Base-by-base conservation (phyloP, 2,888 invertebrate species). In the Tenthredo notha region DNA sequence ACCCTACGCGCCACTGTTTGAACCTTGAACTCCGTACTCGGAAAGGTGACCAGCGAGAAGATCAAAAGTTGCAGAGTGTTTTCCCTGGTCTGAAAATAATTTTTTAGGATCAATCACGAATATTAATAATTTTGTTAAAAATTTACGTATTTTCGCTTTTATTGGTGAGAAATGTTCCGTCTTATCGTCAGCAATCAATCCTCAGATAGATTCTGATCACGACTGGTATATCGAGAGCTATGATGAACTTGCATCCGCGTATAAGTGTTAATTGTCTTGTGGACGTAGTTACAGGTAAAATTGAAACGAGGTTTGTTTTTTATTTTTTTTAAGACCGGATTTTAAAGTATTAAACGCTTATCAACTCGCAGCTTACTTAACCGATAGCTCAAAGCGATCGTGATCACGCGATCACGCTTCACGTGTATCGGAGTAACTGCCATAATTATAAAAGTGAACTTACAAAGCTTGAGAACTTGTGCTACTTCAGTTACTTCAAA, bases 11-110 rank as follows among this genome's bases (percentile, higher is more conserved):
- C 91, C 6, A 92, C 90, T 4, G 87, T 89, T 65, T 92, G 90
- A 29, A 91, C 90, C 87, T 91, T 91, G 86, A 92, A 92, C 88
- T 97, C 97, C 80, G 96, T 96, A 90, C 97, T 96, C 2, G 97
- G 97, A 91, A 97, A 97, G 47, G 97, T 96, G 92, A 97, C 95
- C 88, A 97, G 93, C 10, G 97, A 96, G 87, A 96, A 96, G 90
- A 97, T 97, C 78, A 97, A 94, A 89, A 97, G 95, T 92, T 97
- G 97, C 10, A 97, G 92, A 0, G 96, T 95, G 90, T 97, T 97
- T 92, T 97, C 97, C 85, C 97, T 94, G 86, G 96, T 95, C 94
- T 96, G 92, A 4, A 90, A 67, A 67, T 43, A 43, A n/a, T 21
- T 21, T 12, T 1, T 21, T 12, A 5, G n/a, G 5, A 43, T 43